Conservation (phyloP, 2,797 vertebrate species). For the Acrossocheilus fasciatus region DNA sequence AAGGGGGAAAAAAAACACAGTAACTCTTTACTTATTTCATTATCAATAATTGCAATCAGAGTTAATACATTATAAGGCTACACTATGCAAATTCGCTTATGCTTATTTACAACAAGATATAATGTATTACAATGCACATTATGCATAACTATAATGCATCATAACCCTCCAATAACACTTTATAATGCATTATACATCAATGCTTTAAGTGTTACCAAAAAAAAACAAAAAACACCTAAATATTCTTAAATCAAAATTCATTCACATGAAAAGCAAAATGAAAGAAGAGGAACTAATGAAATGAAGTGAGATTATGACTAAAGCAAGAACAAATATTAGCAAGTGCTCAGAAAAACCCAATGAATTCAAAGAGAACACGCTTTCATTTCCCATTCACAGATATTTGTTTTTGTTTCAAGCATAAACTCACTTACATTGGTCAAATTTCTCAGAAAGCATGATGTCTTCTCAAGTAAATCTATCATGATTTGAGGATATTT, state of each 20-base stretch:
- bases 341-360: not conserved
- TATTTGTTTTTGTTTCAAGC: not conserved
- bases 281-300: not conserved
- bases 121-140: too few species aligned
- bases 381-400: not conserved
- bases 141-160: not conserved
- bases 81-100: too few species aligned
- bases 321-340: not conserved
- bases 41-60: not conserved
- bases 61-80: too few species aligned
- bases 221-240: too few species aligned
- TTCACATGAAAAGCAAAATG: not conserved
- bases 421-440: not conserved
- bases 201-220: not conserved
- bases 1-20: too few species aligned
- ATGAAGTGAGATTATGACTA: not conserved
- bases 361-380: not conserved
- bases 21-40: too few species aligned
- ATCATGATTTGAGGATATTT: not conserved
- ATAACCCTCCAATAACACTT: not conserved
- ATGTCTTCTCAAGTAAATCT: not conserved
- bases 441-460: not conserved
- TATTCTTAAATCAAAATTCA: not conserved
- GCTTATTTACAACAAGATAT: too few species aligned
- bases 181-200: too few species aligned